A percentile compares a stretch with the other conserved stretches of the same genome.
phyloP scores from a whole-genome alignment of 2,888 invertebrate species.

The Ectobius pallidus region DNA sequence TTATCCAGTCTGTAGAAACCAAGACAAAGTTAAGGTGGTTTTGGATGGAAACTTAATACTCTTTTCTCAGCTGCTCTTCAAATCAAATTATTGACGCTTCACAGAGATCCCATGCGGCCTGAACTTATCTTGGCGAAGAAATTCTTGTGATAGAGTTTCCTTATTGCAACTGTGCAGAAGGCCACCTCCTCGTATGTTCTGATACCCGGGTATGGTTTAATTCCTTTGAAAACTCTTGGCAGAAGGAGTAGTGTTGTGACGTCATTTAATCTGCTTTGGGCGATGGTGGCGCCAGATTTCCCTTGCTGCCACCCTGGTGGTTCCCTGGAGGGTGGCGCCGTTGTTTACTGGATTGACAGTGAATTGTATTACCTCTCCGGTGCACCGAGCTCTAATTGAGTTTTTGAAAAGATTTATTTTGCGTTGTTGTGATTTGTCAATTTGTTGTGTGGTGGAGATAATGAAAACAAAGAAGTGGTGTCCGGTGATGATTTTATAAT shows the following conservation, averaged over 20 bases:
- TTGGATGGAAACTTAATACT: too few species aligned
- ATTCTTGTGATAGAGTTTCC: too few species aligned
- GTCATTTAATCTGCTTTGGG: slow-evolving; percentile 14
- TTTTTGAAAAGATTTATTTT: not conserved
- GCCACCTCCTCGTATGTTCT: not conserved
- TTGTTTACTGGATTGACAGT: slow-evolving; percentile 2
- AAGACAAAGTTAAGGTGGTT: too few species aligned
- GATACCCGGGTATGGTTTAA: not conserved
- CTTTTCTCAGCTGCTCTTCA: too few species aligned
- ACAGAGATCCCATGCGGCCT: too few species aligned
- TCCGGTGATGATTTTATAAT: not conserved
- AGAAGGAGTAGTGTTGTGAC: too few species aligned
- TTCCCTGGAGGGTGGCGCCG: slow-evolving; percentile 3
- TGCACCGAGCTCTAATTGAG: not conserved
- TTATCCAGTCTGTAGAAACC: too few species aligned
- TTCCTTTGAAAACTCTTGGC: slow-evolving; percentile 9
- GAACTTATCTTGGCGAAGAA: too few species aligned
- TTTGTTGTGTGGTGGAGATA: not conserved
- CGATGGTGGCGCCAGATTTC: slow-evolving; percentile 18
- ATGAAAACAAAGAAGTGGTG: not conserved
- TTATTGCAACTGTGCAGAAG: too few species aligned
- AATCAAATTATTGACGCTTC: too few species aligned
- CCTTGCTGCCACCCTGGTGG: not conserved
- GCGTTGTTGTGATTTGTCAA: too few species aligned
- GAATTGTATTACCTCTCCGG: not conserved